A percentile compares a stretch with the other conserved stretches of the same genome.
Evolutionary conservation across 1,140 invertebrate species (phyloP).

Genomic region (Manduca sexta): DNA sequence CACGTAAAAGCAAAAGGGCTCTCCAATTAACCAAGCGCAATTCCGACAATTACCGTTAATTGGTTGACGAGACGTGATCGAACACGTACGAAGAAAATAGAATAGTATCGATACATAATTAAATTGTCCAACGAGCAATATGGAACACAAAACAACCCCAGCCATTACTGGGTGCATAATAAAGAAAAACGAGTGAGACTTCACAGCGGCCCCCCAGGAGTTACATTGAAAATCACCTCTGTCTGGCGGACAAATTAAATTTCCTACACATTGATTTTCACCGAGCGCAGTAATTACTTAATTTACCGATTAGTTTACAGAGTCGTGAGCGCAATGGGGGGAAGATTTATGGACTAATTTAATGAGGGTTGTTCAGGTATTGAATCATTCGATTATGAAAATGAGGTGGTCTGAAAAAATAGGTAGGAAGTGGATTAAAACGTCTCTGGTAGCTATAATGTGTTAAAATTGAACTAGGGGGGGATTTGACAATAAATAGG

Average conservation of each 20-base stretch:
- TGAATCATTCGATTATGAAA: conserved; percentile 20
- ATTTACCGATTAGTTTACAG: conserved; percentile 53
- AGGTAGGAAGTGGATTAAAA: too few relatives aligned
- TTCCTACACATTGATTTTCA: conserved; percentile 57
- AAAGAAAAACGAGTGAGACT: conserved; percentile 19
- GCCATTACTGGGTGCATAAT: conserved; percentile 8
- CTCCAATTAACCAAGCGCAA: too few relatives aligned
- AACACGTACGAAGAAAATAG: too few relatives aligned
- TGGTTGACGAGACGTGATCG: too few relatives aligned
- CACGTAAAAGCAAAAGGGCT: too few relatives aligned
- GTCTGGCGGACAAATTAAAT: conserved; percentile 50
- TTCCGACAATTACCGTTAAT: too few relatives aligned
- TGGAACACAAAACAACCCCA: background rate
- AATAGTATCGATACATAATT: background rate
- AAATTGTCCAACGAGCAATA: background rate
- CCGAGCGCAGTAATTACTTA: conserved; percentile 48
- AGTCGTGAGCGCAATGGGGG: conserved; percentile 29
- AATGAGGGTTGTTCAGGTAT: conserved; percentile 23
- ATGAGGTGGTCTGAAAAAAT: conserved; percentile 4
- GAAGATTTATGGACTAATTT: conserved; percentile 41
- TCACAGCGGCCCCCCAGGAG: conserved; percentile 20
- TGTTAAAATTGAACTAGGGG: too few relatives aligned
- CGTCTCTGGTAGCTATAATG: too few relatives aligned
- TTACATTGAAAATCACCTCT: conserved; percentile 32
- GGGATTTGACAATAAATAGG: too few relatives aligned